Base-by-base conservation (phyloP, 2,888 invertebrate species). In the Cactoblastis cactorum region DNA sequence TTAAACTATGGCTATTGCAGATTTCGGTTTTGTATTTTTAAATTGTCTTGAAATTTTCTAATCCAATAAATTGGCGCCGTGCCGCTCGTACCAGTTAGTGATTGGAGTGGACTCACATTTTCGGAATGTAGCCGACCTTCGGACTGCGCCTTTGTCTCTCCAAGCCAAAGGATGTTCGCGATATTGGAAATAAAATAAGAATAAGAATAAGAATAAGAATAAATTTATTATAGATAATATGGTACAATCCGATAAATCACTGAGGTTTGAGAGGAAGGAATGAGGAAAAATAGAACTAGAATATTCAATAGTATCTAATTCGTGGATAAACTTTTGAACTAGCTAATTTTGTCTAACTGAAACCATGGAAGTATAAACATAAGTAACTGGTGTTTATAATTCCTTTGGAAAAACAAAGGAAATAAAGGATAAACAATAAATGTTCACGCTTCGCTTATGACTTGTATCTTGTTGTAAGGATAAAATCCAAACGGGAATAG, bases 101-200 rank as follows among this genome's bases (percentile, higher is more conserved):
- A 70, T 64, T 68, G 69, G 61, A 62, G 64, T 65, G 74, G 74
- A 80, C 73, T 82, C 80, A 78, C 73, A 83, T 82, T 78, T 86
- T 86, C 68, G 86, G 86, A 87, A 87, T 87, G 86, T 73, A 56
- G 78, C 63, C 76, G 83, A 78, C 86, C 86, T 87, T 86, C 83
- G 69, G 69, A 60, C 75, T 62, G 67, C 73, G 77, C 76, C 73
- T 77, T 69, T 45, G 49, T 32, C 38, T 47, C 55, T 50, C 32
- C 53, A 68, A 74, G 58, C 28, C 2, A 57, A 47, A 38, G 62
- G 61, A 43, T 53, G 15, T 12, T 4, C 11, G 47, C 47, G 35
- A 4, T 6, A 22, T 33, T 17, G 45, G 19, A 17, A 17, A 18
- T 8, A 11, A 19, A 2, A 3, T 12, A 35, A 4, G 35, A 6